phyloP scores from a whole-genome alignment of 1,140 invertebrate species.

The Asbolus verrucosus region DNA sequence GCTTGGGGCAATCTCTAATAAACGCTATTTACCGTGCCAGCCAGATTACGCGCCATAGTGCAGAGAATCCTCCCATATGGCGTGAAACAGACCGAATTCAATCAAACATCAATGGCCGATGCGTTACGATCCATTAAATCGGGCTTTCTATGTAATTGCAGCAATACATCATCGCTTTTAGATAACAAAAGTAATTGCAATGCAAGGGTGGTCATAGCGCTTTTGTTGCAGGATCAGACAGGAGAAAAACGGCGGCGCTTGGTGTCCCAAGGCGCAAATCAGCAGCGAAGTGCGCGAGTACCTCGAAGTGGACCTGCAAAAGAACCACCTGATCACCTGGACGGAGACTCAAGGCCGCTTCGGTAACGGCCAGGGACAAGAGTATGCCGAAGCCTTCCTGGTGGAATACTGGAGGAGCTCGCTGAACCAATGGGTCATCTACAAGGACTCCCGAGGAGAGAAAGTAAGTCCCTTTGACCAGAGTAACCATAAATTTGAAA shows the following conservation, averaged over 20 bases:
- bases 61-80: no score
- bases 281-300: constrained; percentile 82
- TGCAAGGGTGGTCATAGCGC: neutral
- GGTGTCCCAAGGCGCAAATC: constrained; percentile 90
- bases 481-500: no score
- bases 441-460: constrained; percentile 80
- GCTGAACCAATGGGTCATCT: constrained; percentile 80
- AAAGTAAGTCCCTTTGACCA: constrained; percentile 71
- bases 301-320: constrained; percentile 85
- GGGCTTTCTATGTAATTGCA: no score
- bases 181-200: no score
- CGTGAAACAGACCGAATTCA: no score
- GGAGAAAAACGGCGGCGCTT: constrained; percentile 91
- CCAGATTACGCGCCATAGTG: no score
- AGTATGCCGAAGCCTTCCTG: constrained; percentile 87
- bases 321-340: constrained; percentile 84
- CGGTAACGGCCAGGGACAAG: constrained; percentile 92
- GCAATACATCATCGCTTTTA: no score
- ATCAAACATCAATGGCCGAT: no score
- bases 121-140: no score
- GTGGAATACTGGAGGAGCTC: constrained; percentile 86
- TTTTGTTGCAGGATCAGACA: constrained; percentile 79
- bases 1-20: no score
- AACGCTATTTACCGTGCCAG: no score
- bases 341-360: constrained; percentile 94